phyloP scores from a whole-genome alignment of 2,113 vertebrate species.

The Mobula birostris region DNA sequence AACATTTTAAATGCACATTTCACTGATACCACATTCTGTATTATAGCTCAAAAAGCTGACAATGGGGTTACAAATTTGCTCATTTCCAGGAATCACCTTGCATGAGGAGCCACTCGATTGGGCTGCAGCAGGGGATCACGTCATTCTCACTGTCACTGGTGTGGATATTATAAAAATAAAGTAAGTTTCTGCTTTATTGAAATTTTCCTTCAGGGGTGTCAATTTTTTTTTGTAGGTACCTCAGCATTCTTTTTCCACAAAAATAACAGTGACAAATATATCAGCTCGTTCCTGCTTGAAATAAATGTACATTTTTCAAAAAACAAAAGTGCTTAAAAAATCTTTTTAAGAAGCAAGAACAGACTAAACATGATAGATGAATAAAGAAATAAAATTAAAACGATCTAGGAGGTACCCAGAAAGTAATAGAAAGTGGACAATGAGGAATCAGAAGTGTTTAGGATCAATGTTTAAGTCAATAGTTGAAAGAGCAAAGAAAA shows the following conservation, averaged over 20 bases:
- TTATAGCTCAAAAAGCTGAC: constrained; percentile 54
- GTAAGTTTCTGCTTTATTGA: constrained; percentile 57
- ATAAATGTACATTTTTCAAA: not conserved
- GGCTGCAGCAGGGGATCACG: constrained; percentile 92
- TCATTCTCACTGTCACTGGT: constrained; percentile 92
- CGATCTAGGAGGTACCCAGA: not conserved
- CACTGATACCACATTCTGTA: constrained; percentile 9
- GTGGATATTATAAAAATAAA: constrained; percentile 99
- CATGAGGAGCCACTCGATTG: constrained; percentile 89
- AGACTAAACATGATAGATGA: not conserved
- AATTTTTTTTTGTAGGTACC: not conserved
- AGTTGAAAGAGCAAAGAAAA: not conserved
- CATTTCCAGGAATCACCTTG: constrained; percentile 85
- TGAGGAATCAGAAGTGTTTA: not conserved
- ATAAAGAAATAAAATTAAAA: too few species aligned
- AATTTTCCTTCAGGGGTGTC: not conserved
- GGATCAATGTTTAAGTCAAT: not conserved
- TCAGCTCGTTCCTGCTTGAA: not conserved
- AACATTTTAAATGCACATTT: constrained; percentile 30
- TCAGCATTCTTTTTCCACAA: not conserved
- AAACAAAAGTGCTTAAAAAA: not conserved
- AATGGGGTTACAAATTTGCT: constrained; percentile 60
- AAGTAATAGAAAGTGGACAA: not conserved
- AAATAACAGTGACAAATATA: not conserved
- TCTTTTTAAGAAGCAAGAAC: not conserved